Base-by-base conservation (phyloP, 1,140 invertebrate species). In the Stegodyphus mimosarum region DNA sequence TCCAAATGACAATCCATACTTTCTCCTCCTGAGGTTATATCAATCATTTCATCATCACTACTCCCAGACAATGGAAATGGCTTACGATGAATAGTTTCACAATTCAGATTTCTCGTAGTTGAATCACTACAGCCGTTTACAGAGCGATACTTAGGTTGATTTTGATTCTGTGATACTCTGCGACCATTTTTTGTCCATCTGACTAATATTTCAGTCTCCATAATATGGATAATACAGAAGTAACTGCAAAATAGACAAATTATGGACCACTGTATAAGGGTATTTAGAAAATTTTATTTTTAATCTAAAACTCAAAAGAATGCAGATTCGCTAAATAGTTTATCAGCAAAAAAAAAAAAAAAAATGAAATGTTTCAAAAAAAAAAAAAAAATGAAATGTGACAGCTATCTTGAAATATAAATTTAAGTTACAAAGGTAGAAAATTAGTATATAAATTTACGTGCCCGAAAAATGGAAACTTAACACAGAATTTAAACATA, bases 1-100 rank as follows among this genome's bases (percentile, higher is more conserved):
- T 84, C 72, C 69, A 84, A 84, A 6, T 75, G 49, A n/a, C 53
- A 60, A 49, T 84, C 81, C 73, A 75, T 75, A 55, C 17, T 76
- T 51, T 66, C 70, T 52, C 53, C 80, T 17, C 72, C 73, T 50
- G 81, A 72, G 53, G 83, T 86, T 55, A 86, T 86, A 55, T 86
- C 83, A 55, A 86, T 86, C 83, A 86, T 86, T 86, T 86, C 83
- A 63, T 86, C 83, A 66, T 77, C 74, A 86, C 83, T 86, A 67
- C 83, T 86, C 52, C 55, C 73, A 63, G 83, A 73, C 10, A 53
- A 60, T 64, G 75, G 33, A 51, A 77, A 71, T 9, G 10, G 48
- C 17, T 78, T 78, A 55, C 73, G 70, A 48, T 72, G 64, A 66
- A 11, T 33, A 64, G 79, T 66, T n/a, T 71, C 33, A 55, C 13